Base-by-base conservation (phyloP, 2,113 vertebrate genomes). In the Trematomus loennbergii region DNA sequence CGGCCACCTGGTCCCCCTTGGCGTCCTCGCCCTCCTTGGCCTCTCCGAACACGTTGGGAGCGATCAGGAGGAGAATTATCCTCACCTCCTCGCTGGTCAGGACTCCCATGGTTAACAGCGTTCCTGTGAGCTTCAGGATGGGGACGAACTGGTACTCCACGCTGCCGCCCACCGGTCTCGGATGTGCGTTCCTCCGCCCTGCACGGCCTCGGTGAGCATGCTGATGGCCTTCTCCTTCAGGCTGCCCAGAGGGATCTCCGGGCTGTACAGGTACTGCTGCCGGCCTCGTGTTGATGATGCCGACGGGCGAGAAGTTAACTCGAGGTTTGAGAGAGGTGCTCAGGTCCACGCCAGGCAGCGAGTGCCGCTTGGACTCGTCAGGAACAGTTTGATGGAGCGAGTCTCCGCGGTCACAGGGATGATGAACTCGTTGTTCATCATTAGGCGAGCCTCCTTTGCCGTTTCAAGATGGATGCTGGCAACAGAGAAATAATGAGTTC, bases 341-440 rank as follows among this genome's bases (percentile, higher is more conserved):
- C 52, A 96, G 93, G 13, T 95, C 96, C 17, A 99, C 98, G 1
- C 97, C 98, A 0, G 98, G 98, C 72, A 98, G 92, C 0, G 97
- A 96, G 5, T 99, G 97, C 9, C 87, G 93, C 88, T 98, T 98
- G 25, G 95, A 96, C 87, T 97, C 94, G 18, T 97, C 94, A 0
- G 96, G 88, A 97, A 99, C 8, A 99, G 93, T 79, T 91, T 89
- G 87, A 99, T 98, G 86, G 95, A 96, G 83, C 97, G 93, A 7
- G 97, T 99, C 91, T 97, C 95, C 0, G 96, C 95, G 17, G 96
- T 98, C 74, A 99, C 96, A 1, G 98, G 98, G 90, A 99, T 99
- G 81, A 99, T 99, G 91, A 98, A 99, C 90, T 99, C 98, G 49
- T 98, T 97, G 93, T 96, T 99, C 98, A 99, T 99, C 96, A 97